A percentile compares a stretch with the other conserved stretches of the same genome.
phyloP scores from a whole-genome alignment of 2,113 vertebrate genomes.

The Butorides virescens region DNA sequence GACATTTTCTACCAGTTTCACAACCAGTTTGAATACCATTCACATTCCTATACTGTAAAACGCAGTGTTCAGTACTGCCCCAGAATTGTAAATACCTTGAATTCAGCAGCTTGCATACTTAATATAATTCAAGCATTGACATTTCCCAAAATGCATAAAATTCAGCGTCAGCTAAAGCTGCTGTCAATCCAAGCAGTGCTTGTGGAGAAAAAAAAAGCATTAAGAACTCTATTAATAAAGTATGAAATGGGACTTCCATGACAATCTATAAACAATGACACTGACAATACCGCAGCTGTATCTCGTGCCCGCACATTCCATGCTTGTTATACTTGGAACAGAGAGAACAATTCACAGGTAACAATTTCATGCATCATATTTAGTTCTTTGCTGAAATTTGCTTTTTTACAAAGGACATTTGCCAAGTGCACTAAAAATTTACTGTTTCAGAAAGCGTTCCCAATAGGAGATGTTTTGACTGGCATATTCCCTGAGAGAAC shows the following conservation, averaged over 20 bases:
- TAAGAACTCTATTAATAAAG: conserved; percentile 60
- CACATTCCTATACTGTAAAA: not conserved
- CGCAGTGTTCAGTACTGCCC: not conserved
- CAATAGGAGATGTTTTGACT: conserved; percentile 36
- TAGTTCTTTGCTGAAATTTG: conserved; percentile 16
- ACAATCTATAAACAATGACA: conserved; percentile 45
- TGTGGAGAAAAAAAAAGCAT: conserved; percentile 13
- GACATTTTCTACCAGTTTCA: conserved; percentile 10
- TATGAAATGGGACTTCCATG: conserved; percentile 60
- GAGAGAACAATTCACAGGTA: conserved; percentile 43
- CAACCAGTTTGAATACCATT: not conserved
- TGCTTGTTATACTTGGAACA: not conserved
- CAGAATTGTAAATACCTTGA: not conserved
- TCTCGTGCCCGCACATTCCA: conserved; percentile 7
- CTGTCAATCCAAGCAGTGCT: conserved; percentile 57
- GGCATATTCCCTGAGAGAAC: not conserved
- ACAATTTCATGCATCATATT: conserved; percentile 8
- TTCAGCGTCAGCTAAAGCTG: conserved; percentile 51
- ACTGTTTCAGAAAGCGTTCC: conserved; percentile 33
- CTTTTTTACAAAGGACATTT: conserved; percentile 22
- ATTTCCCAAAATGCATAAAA: conserved; percentile 65
- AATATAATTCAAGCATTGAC: conserved; percentile 57
- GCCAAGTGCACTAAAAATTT: conserved; percentile 27
- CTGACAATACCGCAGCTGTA: conserved; percentile 16
- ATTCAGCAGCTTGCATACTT: conserved; percentile 45